Conservation (phyloP, 2,888 invertebrate genomes). For the Auanema freiburgensis region DNA sequence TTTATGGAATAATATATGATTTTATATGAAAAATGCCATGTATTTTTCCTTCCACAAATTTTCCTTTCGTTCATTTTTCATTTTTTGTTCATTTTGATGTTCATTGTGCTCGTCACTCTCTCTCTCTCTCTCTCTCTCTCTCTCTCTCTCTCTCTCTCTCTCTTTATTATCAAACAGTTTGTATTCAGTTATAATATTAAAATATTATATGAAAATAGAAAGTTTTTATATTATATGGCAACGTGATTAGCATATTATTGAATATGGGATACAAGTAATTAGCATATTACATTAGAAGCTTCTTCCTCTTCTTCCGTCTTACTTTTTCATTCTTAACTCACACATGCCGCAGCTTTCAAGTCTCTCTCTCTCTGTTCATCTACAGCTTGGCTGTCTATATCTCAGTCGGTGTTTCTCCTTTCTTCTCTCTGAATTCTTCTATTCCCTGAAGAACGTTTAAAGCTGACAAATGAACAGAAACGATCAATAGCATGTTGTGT, state of each 20-base stretch:
- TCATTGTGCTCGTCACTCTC: constrained; percentile 5
- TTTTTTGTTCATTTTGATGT: background rate
- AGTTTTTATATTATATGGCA: background rate
- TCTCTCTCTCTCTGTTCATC: constrained; percentile 23
- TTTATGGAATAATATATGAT: too few relatives aligned
- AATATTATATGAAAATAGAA: too few relatives aligned
- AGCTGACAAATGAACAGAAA: constrained; percentile 1
- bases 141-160: constrained; percentile 1
- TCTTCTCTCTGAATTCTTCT: background rate
- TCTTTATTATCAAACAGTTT: background rate
- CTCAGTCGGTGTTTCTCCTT: background rate
- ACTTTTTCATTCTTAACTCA: too few relatives aligned
- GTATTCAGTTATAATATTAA: background rate
- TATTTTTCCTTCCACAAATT: background rate
- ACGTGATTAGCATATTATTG: background rate
- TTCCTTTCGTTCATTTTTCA: background rate
- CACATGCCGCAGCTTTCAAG: too few relatives aligned
- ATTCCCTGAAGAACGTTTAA: background rate
- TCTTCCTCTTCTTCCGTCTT: constrained; percentile 1
- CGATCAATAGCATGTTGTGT: background rate
- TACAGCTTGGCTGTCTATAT: constrained; percentile 22
- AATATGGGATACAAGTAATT: background rate
- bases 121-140: constrained; percentile 14
- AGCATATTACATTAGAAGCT: background rate
- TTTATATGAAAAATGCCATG: too few relatives aligned